Conservation (phyloP, 2,888 invertebrate species). For the Lithophane ornitopus region DNA sequence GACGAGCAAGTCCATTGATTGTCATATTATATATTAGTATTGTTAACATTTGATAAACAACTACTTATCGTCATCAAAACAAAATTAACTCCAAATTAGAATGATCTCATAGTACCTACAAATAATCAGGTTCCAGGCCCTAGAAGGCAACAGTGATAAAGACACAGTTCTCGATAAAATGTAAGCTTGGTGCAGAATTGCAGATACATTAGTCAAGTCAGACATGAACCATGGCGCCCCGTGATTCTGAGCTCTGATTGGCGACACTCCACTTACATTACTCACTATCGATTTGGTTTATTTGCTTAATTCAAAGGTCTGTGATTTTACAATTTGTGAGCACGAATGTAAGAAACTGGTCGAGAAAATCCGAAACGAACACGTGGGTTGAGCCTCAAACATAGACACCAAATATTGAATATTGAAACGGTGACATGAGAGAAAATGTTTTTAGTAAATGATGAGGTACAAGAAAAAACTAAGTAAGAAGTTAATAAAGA, state of each 20-base stretch:
- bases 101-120: neutral
- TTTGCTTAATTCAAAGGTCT: slow-evolving; percentile 32
- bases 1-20: neutral
- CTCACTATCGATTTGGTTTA: slow-evolving; percentile 47
- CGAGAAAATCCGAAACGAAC: neutral
- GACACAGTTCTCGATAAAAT: slow-evolving; percentile 23
- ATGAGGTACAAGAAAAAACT: neutral
- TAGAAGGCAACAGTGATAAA: slow-evolving; percentile 40
- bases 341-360: slow-evolving; percentile 14
- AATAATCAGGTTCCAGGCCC: slow-evolving; percentile 2
- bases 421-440: neutral
- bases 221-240: slow-evolving; percentile 46
- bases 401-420: neutral
- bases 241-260: slow-evolving; percentile 37
- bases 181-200: slow-evolving; percentile 19
- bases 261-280: slow-evolving; percentile 51
- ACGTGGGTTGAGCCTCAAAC: neutral
- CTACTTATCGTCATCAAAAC: neutral
- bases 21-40: no score
- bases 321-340: slow-evolving; percentile 12
- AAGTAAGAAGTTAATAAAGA: neutral
- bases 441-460: neutral
- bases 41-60: neutral
- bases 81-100: neutral
- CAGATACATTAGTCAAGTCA: slow-evolving; percentile 43